Evolutionary conservation across 2,113 vertebrate genomes (phyloP), one percentile per base, ranked within the genome.

Genomic region (Carassius carassius): DNA sequence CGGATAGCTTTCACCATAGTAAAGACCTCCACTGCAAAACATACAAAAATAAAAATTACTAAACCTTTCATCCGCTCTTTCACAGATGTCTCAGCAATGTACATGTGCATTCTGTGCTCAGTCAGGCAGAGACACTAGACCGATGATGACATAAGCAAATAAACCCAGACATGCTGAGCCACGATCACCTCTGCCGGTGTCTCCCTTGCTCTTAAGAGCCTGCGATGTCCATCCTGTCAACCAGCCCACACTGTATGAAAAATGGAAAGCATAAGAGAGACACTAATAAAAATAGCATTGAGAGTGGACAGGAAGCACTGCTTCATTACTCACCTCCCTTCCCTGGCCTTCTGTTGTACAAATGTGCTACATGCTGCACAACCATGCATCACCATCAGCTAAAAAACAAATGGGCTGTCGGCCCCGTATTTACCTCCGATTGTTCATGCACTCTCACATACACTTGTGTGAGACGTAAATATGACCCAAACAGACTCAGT

Each of bases 191-290:
- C 56, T 41, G 29, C 32, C 19, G 54, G 76, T 78, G 54, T 78
- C 76, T 41, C 78, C 58, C 4, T 58, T 63, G 32, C 32, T 78
- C 70, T 74, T 41, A 72, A 74, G 72, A 74, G 41, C 41, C 21
- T 2, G 11, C 41, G 41, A 74, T 76, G 74, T 54, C 60, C 62
- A 17, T 32, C 23, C 44, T 69, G 79, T 95, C 95, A 94, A 95
- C 92, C 91, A 94, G 92, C 93, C 93, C 92, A 91, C 90, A 91
- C 62, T 69, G 25, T 49, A 81, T 81, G 79, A 81, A 81, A 83
- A 49, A 86, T 67, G 69, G 54, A 86, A 25, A 84, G 47, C 37
- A 44, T 81, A 74, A 69, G 56, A 91, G 84, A 87, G 88, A 92
- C 90, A 75, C 63, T 82, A 87, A 87, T 87, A 87, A 84, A 87